Evolutionary conservation across 2,888 invertebrate genomes (phyloP), one percentile per base, ranked within the genome.

Genomic region (Gastrophysa polygoni): DNA sequence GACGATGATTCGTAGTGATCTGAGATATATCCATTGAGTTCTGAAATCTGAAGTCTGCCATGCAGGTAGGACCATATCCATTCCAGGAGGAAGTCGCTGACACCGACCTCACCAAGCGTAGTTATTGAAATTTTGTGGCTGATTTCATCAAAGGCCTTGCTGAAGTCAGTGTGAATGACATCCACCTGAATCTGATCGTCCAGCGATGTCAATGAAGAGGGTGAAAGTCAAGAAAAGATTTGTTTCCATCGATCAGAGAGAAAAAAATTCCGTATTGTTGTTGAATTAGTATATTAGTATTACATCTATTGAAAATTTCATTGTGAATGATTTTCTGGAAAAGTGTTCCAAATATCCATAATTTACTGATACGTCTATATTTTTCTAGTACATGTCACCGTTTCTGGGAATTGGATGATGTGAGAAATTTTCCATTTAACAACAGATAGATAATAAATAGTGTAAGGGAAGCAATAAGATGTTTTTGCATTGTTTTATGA

Each of bases 61-160:
- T 32, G 8, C 29, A 32, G 29, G 10, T 32, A 32, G 46, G 46
- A 46, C 46, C 46, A 46, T 46, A 46, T 46, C 46, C 46, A 46
- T 46, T 46, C 16, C 46, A 46, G 46, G 46, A 46, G 46, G 8
- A 46, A 46, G 17, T 46, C 8, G 17, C 46, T 16, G 46, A n/a
- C 46, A 17, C 46, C 46, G 16, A 46, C 46, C 17, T 46, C 46
- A 46, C 16, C 14, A 46, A 46, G 46, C 46, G 1, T 46, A 17
- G 17, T 46, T 46, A 46, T 46, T 46, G 17, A 46, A 46, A 46
- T 46, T n/a, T 46, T n/a, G 46, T 17, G 46, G 16, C 46, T 46
- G 14, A 46, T 46, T 46, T 46, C 16, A 16, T 46, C 46, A 46
- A 46, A 46, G 4, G 24, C 24, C 7, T 24, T 24, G 24, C 24